phyloP scores from a whole-genome alignment of 1,140 invertebrate species.

The Myzus persicae region DNA sequence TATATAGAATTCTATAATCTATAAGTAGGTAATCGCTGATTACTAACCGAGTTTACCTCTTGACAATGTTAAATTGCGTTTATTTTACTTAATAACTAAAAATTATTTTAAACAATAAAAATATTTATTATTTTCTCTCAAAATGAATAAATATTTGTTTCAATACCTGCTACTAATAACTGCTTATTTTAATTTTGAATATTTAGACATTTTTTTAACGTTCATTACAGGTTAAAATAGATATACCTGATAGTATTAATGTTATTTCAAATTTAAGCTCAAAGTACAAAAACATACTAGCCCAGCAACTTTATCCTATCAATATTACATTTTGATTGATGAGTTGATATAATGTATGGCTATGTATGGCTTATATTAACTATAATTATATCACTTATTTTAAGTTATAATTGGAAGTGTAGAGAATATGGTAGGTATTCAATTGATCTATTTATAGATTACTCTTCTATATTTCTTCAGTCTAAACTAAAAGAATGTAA shows the following conservation, averaged over 20 bases:
- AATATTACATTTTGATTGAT: neutral
- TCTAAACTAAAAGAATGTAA: neutral
- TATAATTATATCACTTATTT: neutral
- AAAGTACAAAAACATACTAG: neutral
- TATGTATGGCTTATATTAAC: neutral
- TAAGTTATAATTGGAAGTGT: neutral
- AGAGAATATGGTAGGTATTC: neutral
- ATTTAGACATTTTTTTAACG: neutral
- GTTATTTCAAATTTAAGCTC: neutral
- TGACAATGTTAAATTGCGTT: too few relatives aligned
- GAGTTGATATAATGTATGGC: neutral
- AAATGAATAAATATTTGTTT: neutral
- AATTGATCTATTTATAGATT: neutral
- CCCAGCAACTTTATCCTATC: neutral
- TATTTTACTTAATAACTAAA: too few relatives aligned
- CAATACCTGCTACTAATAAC: neutral
- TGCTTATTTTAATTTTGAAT: neutral
- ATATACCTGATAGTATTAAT: neutral
- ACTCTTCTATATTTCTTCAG: neutral
- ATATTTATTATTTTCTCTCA: too few relatives aligned
- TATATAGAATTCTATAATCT: too few relatives aligned
- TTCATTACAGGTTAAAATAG: neutral
- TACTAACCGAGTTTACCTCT: too few relatives aligned
- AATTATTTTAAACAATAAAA: too few relatives aligned
- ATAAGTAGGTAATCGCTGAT: too few relatives aligned